Evolutionary conservation across 1,140 invertebrate genomes (phyloP).

Genomic region (Matsumurasca onukii): DNA sequence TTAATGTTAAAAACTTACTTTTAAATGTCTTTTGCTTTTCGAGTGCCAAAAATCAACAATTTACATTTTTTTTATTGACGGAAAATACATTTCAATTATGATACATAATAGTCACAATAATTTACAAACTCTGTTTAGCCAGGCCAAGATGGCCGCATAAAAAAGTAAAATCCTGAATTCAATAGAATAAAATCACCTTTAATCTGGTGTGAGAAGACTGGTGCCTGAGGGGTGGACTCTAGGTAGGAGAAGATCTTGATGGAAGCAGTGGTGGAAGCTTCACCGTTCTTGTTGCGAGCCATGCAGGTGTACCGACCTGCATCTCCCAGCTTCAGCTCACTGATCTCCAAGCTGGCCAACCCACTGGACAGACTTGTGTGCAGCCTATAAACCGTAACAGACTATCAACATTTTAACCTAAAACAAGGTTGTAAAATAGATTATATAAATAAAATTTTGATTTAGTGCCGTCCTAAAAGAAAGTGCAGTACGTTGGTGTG

Average conservation of each 20-base stretch:
- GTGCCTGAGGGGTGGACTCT: conserved; percentile 64
- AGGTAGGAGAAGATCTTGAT: conserved; percentile 62
- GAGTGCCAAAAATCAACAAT: no score
- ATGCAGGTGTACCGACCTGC: conserved; percentile 73
- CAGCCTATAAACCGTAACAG: conserved; percentile 26
- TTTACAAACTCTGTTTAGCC: no score
- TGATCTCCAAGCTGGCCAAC: conserved; percentile 73
- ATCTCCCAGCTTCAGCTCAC: conserved; percentile 61
- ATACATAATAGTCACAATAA: not conserved
- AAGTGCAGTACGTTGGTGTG: no score
- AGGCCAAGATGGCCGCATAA: no score
- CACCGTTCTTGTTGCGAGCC: conserved; percentile 71
- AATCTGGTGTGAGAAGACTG: conserved; percentile 70
- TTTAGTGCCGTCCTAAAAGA: no score
- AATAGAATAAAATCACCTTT: no score
- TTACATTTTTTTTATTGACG: no score
- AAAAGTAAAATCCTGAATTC: no score
- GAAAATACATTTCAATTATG: not conserved
- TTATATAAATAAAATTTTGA: no score
- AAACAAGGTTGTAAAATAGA: not conserved
- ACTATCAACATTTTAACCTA: conserved; percentile 19
- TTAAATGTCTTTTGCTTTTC: no score
- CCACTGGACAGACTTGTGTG: conserved; percentile 54
- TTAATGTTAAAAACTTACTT: not conserved
- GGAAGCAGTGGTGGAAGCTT: conserved; percentile 64